A percentile compares a stretch with the other conserved stretches of the same genome.
Conservation (phyloP, 2,888 invertebrate species). For the Brachyptera risi region DNA sequence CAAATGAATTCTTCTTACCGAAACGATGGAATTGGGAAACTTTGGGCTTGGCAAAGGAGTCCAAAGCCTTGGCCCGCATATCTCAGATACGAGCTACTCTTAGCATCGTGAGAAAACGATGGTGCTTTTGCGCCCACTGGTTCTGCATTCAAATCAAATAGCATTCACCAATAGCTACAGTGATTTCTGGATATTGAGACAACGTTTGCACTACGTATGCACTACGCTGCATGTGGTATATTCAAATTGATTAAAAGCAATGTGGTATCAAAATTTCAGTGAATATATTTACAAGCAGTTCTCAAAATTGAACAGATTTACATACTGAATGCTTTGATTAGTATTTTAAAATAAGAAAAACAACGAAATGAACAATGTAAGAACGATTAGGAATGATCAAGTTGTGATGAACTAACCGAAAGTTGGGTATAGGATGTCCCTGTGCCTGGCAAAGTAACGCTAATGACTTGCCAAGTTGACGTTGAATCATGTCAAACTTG, state of each 20-base stretch:
- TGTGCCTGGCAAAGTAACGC: constrained; percentile 48
- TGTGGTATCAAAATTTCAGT: too few species aligned
- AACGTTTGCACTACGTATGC: too few species aligned
- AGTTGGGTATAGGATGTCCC: constrained; percentile 61
- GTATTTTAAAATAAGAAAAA: constrained; percentile 1
- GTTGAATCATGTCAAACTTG: constrained; percentile 34
- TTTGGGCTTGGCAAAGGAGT: constrained; percentile 59
- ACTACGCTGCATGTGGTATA: too few species aligned
- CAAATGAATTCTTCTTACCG: constrained; percentile 52
- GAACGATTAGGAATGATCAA: too few species aligned
- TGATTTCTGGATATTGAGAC: too few species aligned
- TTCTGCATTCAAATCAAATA: constrained; percentile 44
- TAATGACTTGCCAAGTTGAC: constrained; percentile 41
- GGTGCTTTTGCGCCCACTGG: constrained; percentile 64
- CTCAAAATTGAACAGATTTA: not conserved
- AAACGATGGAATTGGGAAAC: constrained; percentile 63
- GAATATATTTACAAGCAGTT: too few species aligned
- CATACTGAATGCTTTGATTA: not conserved
- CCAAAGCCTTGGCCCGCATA: constrained; percentile 50
- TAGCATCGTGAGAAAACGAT: constrained; percentile 61
- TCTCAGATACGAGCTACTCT: constrained; percentile 64
- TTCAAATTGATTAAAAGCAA: too few species aligned
- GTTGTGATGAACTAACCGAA: constrained; percentile 52
- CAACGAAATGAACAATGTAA: not conserved
- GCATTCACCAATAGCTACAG: too few species aligned